Evolutionary conservation across 2,888 invertebrate species (phyloP), one percentile per base, ranked within the genome.

Genomic region (Lagria hirta): DNA sequence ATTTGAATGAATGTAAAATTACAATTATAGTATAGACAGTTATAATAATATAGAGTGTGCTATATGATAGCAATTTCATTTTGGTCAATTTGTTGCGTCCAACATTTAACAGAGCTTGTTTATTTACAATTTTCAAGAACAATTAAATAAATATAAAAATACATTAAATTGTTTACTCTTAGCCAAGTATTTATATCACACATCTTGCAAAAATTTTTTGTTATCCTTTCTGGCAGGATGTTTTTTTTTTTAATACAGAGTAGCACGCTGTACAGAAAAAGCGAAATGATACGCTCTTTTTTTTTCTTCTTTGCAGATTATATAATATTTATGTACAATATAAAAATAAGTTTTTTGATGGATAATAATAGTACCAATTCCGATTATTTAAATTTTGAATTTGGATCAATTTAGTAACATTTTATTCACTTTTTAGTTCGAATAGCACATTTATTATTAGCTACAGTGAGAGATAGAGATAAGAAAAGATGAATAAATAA

Each of bases 101-200:
- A 42, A 42, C 42, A 46, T 30, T 20, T 23, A 11, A n/a, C n/a
- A n/a, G n/a, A n/a, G n/a, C n/a, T 22, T 15, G 11, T 7, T 27
- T 46, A 26, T 20, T 14, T 10, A 8, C 16, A 18, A 12, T 38
- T 45, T 46, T n/a, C n/a, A n/a, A 29, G 37, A 47, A 36, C 42
- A 42, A 43, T 51, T 43, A 54, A 54, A 54, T 52, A 48, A n/a
- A 54, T 54, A 54, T 42, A 54, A 54, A 54, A 54, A 52, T 54
- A 54, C 54, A 52, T 52, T 28, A 43, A 54, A 48, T 49, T 43
- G 47, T 47, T 48, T 51, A 41, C 45, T 38, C 41, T 41, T 40
- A 50, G 27, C 41, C 43, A 38, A 26, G 23, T 42, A 36, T 36
- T 17, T 47, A n/a, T 54, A 54, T 54, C 51, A 54, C 43, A 47